phyloP scores from a whole-genome alignment of 2,888 invertebrate genomes.

The Amphiduros pacificus region DNA sequence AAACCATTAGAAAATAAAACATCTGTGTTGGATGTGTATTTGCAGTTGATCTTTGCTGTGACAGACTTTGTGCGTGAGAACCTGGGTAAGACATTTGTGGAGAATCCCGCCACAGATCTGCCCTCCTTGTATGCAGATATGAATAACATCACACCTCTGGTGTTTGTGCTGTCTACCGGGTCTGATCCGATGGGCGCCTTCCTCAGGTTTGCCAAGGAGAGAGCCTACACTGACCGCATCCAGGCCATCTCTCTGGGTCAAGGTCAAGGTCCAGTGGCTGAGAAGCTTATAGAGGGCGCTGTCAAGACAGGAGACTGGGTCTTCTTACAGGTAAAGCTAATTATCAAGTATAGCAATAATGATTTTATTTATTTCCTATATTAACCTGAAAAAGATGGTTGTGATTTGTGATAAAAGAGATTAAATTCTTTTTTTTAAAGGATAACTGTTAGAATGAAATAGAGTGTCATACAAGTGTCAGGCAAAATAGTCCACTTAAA shows the following conservation, averaged over 20 bases:
- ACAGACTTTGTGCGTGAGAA: constrained; percentile 78
- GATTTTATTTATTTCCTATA: too few relatives aligned
- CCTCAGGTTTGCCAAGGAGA: constrained; percentile 58
- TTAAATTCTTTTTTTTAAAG: too few relatives aligned
- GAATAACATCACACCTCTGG: constrained; percentile 69
- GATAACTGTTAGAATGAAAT: too few relatives aligned
- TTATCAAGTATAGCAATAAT: not conserved
- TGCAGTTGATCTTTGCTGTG: constrained; percentile 74
- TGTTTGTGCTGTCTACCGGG: constrained; percentile 85
- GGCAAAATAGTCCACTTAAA: too few relatives aligned
- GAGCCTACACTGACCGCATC: constrained; percentile 53
- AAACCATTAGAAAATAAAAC: too few relatives aligned
- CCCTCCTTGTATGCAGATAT: constrained; percentile 60
- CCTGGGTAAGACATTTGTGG: constrained; percentile 78
- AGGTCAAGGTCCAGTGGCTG: constrained; percentile 62
- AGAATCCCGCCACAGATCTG: constrained; percentile 75
- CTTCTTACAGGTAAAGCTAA: constrained; percentile 55
- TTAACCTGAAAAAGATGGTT: too few relatives aligned
- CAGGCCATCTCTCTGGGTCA: constrained; percentile 61
- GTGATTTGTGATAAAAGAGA: too few relatives aligned
- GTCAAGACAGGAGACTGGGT: constrained; percentile 60
- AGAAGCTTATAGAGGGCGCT: constrained; percentile 57
- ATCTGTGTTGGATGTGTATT: too few relatives aligned
- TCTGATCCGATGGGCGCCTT: constrained; percentile 64
- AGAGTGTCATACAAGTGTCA: too few relatives aligned